Percentiles rank a stretch among this genome's conserved stretches.
Evolutionary conservation across 2,797 vertebrate genomes (phyloP).

Genomic region (Hippoglossus hippoglossus): DNA sequence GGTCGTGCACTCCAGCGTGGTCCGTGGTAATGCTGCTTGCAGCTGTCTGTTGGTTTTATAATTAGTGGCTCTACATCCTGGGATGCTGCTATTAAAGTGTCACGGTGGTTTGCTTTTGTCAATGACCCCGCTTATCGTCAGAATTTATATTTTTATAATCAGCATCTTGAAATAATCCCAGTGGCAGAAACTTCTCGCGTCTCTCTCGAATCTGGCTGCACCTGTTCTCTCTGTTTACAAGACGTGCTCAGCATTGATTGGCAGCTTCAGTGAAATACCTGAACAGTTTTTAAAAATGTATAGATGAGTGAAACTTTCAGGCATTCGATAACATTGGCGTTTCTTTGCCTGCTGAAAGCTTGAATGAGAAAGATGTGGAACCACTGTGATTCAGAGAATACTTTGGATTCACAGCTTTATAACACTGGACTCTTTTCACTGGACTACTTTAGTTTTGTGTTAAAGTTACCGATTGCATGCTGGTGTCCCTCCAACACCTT

Average conservation of each 20-base stretch:
- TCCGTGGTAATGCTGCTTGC: neutral
- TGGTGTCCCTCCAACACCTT: slow-evolving; percentile 24
- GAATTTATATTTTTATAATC: neutral
- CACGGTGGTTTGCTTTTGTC: neutral
- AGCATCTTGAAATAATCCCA: slow-evolving; percentile 4
- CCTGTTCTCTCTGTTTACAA: slow-evolving; percentile 2
- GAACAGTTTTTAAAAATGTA: slow-evolving; percentile 10
- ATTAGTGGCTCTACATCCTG: slow-evolving; percentile 9
- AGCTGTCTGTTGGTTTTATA: slow-evolving; percentile 16
- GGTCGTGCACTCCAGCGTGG: neutral
- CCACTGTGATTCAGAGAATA: slow-evolving; percentile 1
- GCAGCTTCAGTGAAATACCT: neutral
- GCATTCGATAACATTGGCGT: slow-evolving; percentile 2
- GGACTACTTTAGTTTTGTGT: slow-evolving; percentile 12
- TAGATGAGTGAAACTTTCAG: neutral
- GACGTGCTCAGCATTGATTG: neutral
- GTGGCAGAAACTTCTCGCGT: neutral
- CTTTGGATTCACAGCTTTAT: slow-evolving; percentile 24
- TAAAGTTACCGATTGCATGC: slow-evolving; percentile 17
- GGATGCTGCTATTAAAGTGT: slow-evolving; percentile 4
- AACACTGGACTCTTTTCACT: slow-evolving; percentile 5
- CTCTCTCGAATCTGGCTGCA: neutral
- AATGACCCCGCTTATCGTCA: neutral
- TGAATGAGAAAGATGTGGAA: slow-evolving; percentile 1
- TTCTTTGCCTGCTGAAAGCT: slow-evolving; percentile 15